Evolutionary conservation across 2,888 invertebrate genomes (phyloP).

Genomic region (Sisyra nigra): DNA sequence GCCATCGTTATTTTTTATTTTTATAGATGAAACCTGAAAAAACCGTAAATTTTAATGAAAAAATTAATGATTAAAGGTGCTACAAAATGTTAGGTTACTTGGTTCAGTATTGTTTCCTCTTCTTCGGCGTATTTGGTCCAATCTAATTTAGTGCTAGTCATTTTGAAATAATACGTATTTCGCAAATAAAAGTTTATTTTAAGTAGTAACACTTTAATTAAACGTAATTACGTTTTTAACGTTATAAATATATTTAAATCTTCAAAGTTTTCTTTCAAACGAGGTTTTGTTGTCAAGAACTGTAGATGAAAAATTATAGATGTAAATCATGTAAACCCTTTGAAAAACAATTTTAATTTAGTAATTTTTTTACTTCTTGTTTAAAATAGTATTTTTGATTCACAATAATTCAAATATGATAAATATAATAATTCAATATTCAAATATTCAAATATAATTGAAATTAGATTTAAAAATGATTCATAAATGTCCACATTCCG

Average conservation of each 20-base stretch:
- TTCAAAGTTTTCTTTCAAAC: not conserved
- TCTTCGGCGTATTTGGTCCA: conserved; percentile 34
- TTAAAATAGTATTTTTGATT: too few species aligned
- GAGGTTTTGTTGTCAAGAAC: not conserved
- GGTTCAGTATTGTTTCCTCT: conserved; percentile 26
- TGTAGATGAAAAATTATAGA: too few species aligned
- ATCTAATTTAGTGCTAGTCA: conserved; percentile 27
- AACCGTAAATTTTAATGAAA: not conserved
- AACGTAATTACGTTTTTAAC: not conserved
- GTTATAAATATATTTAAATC: not conserved
- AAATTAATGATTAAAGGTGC: not conserved
- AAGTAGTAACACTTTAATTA: too few species aligned
- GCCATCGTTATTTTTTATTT: conserved; percentile 14
- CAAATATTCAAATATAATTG: too few species aligned
- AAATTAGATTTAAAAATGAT: too few species aligned
- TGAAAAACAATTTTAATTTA: too few species aligned
- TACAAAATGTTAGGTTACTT: conserved; percentile 20
- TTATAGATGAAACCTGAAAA: conserved; percentile 19
- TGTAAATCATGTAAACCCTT: too few species aligned
- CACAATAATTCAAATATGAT: too few species aligned
- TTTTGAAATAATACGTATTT: conserved; percentile 10
- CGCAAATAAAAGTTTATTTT: too few species aligned
- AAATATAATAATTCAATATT: too few species aligned
- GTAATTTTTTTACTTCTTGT: too few species aligned
- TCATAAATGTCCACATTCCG: too few species aligned